Evolutionary conservation across 2,113 vertebrate genomes (phyloP), one percentile per base, ranked within the genome.

Genomic region (Sylvietta virens): DNA sequence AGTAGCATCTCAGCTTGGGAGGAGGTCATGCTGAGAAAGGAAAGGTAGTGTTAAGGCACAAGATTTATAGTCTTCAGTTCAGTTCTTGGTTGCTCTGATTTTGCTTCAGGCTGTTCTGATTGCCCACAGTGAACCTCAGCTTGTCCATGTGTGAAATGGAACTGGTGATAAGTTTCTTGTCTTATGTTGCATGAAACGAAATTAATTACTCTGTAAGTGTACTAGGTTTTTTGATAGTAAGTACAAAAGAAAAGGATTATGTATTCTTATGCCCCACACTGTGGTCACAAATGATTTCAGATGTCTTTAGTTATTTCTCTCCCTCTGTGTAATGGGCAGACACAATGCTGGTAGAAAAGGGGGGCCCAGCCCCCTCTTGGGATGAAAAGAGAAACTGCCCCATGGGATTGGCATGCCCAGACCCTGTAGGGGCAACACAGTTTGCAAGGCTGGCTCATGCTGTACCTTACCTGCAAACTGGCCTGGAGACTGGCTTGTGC

Each of bases 71-170:
- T 48, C 47, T 50, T 66, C 42, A 40, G 30, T 94, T 94, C 39
- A 70, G 40, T 81, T 96, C 44, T 83, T 86, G 44, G 67, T 86
- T 88, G 24, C 64, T 73, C 85, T 92, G 64, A 31, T 92, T 91
- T 90, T 90, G 40, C 44, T 92, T 88, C 51, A 51, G 74, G 44
- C 64, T 86, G 58, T 88, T 91, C 35, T 78, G 62, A 57, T 95
- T 92, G 90, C 74, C 64, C 39, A 72, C 39, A 69, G 70, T 86
- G 56, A 92, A 86, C 58, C 48, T 90, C 69, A 64, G 64, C 31
- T 90, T 95, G 71, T 66, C 88, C 51, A 40, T 51, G 67, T 93
- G 78, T 92, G 92, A 94, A 95, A 90, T 86, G 48, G 82, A 94
- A 84, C 47, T 40, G 70, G n/a, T 48, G 66, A 69, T 91, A 85